phyloP scores from a whole-genome alignment of 2,113 vertebrate genomes.

The Balaenoptera acutorostrata region DNA sequence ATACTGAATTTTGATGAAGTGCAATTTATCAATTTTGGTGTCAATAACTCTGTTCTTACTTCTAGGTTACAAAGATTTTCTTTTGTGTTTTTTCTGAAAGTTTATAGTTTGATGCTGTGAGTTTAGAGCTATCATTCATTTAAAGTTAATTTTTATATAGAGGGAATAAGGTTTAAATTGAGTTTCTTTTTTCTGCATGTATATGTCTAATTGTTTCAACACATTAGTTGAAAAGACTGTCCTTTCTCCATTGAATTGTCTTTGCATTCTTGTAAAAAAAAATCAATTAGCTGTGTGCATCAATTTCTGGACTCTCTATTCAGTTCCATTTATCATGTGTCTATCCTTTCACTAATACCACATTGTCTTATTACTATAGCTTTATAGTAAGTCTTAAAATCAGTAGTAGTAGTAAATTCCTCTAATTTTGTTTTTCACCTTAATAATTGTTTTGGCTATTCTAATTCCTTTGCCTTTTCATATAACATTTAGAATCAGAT shows the following conservation, averaged over 20 bases:
- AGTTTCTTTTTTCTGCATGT: neutral
- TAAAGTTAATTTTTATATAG: neutral
- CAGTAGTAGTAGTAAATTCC: neutral
- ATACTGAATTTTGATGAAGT: neutral
- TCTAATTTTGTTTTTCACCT: neutral
- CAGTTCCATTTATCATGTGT: neutral
- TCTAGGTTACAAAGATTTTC: neutral
- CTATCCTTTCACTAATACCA: neutral
- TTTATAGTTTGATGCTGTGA: neutral
- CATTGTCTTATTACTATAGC: neutral
- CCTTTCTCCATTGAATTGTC: neutral
- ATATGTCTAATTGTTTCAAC: neutral
- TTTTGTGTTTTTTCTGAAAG: neutral
- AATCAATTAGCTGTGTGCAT: neutral
- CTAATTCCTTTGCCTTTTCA: neutral
- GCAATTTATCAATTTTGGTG: neutral
- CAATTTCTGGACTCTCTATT: neutral
- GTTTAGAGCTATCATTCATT: neutral
- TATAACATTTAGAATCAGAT: neutral
- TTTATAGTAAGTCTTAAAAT: neutral
- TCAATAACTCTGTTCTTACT: neutral
- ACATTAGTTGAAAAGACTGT: neutral
- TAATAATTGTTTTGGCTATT: neutral
- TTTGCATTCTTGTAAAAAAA: neutral
- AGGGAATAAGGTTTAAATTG: neutral